Evolutionary conservation across 2,888 invertebrate genomes (phyloP).

Genomic region (Scelioninae gen. 1): DNA sequence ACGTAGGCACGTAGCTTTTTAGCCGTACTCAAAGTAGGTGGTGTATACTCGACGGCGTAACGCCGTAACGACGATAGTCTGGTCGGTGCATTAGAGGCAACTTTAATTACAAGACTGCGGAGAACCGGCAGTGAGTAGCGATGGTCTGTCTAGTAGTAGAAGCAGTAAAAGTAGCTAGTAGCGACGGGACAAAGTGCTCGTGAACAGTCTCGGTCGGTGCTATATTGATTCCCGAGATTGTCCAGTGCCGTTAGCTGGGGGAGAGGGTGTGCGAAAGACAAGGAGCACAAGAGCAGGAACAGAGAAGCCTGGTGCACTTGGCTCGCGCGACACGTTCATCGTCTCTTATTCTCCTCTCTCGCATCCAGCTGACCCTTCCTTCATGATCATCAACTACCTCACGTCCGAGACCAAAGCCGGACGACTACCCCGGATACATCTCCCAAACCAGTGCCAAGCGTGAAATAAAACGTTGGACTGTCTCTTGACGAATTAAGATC

Average conservation of each 20-base stretch:
- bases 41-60: slow-evolving; percentile 56
- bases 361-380: slow-evolving; percentile 75
- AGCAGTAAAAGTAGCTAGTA: slow-evolving; percentile 66
- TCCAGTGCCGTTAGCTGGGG: slow-evolving; percentile 57
- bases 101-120: slow-evolving; percentile 76
- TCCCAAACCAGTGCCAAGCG: slow-evolving; percentile 75
- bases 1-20: slow-evolving; percentile 68
- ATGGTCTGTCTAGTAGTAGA: slow-evolving; percentile 64
- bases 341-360: slow-evolving; percentile 74
- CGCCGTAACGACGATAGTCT: slow-evolving; percentile 72
- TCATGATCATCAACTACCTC: slow-evolving; percentile 78
- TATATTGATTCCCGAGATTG: slow-evolving; percentile 79
- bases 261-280: slow-evolving; percentile 28
- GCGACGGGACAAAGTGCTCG: slow-evolving; percentile 72
- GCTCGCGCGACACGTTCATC: slow-evolving; percentile 80
- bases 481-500: slow-evolving; percentile 71
- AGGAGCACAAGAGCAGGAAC: slow-evolving; percentile 54
- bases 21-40: too few relatives aligned
- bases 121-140: slow-evolving; percentile 66
- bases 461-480: slow-evolving; percentile 73
- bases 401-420: slow-evolving; percentile 71
- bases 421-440: slow-evolving; percentile 68
- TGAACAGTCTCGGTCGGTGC: slow-evolving; percentile 73
- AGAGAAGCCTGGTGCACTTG: slow-evolving; percentile 73
- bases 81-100: slow-evolving; percentile 76